Evolutionary conservation across 2,888 invertebrate species (phyloP), one percentile per base, ranked within the genome.

Genomic region (Thereva nobilitata): DNA sequence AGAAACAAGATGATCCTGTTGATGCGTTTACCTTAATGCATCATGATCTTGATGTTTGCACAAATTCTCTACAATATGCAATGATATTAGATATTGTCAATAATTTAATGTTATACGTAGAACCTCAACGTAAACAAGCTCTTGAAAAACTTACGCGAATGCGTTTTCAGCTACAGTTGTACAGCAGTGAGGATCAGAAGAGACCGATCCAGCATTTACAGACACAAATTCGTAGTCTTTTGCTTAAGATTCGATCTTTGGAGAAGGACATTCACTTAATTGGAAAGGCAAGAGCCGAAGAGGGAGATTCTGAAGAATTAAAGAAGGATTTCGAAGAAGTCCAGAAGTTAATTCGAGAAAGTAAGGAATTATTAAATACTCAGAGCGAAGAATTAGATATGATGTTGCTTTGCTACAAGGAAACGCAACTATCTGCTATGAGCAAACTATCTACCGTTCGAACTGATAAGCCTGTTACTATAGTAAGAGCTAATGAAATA

Each of bases 11-110:
- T 74, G 91, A 92, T 69, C 94, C 95, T 1, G 95, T 95, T 53
- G 97, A 99, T 83, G 95, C 96, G 2, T 97, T 99, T 79, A 97
- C 97, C 0, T 84, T 99, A 56, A 95, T 97, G 89, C 99, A 99
- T 83, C 95, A 99, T 78, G 98, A 98, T 82, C 85, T 99, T 42
- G 96, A 97, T 78, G 95, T 97, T n/a, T 95, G 94, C 83, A 96
- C 97, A 49, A 97, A 97, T 83, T 95, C 95, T 0, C 78, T 93
- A 72, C 86, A 95, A 87, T 98, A 97, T 80, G 93, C 92, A 2
- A 97, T 98, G 95, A 88, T 99, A 45, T 83, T 99, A 75, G 99
- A 99, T 81, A 92, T 99, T 73, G 93, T 99, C 3, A 99, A 99
- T 83, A 97, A 98, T 83, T 85, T 99, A 40, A 83, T 99, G 63